These are phyloP conservation scores for Hesperia comma DNA, from an alignment of 2,888 invertebrate species.

Conservation along the genomic window DNA sequence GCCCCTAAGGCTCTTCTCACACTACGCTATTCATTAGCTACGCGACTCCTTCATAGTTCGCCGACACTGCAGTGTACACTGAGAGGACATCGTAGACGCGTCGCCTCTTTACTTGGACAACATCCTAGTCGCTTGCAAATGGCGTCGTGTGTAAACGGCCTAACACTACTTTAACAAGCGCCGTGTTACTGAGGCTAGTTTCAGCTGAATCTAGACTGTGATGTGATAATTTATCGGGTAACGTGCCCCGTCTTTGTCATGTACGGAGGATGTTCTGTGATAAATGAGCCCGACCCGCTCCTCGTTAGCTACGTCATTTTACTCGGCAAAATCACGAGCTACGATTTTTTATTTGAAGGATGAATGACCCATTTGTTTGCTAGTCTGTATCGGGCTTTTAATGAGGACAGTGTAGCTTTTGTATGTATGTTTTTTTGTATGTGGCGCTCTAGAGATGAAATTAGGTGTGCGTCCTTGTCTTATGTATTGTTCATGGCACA, in stretches of 20 bases:
- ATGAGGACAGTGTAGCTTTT: no score
- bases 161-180: slow-evolving; percentile 5
- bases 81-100: no score
- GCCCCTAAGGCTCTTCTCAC: no score
- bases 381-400: neutral
- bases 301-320: slow-evolving; percentile 9
- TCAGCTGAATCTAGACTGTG: slow-evolving; percentile 16
- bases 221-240: slow-evolving; percentile 28
- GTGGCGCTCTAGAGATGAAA: no score
- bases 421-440: no score
- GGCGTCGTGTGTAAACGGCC: neutral
- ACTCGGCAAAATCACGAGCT: slow-evolving; percentile 2
- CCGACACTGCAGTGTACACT: no score
- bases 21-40: no score
- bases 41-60: no score
- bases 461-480: no score
- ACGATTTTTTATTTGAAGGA: neutral
- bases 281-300: slow-evolving; percentile 6
- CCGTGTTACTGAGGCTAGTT: neutral
- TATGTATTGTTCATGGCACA: no score
- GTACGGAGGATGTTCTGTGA: slow-evolving; percentile 18
- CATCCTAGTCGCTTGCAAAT: no score
- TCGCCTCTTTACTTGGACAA: no score
- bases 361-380: neutral
- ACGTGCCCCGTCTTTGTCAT: slow-evolving; percentile 27